Conservation (phyloP, 2,888 invertebrate species). For the Chymomyza caudatula region DNA sequence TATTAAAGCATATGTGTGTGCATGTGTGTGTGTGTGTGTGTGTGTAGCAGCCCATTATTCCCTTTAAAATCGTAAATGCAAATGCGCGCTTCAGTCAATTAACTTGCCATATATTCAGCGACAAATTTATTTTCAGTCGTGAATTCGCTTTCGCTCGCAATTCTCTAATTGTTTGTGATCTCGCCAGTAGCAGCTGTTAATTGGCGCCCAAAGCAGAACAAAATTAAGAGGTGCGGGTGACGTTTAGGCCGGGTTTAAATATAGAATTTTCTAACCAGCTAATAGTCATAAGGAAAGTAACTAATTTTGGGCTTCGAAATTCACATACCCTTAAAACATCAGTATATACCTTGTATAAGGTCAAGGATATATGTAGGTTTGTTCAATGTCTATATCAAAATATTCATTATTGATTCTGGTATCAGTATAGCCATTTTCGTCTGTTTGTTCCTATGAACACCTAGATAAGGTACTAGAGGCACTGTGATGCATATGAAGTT, state of each 20-base stretch:
- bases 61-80: slow-evolving; percentile 24
- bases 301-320: slow-evolving; percentile 39
- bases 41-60: slow-evolving; percentile 9
- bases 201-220: neutral
- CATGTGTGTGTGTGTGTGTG: slow-evolving; percentile 4
- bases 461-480: no score
- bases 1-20: slow-evolving; percentile 51
- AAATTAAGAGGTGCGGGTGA: slow-evolving; percentile 31
- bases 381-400: no score
- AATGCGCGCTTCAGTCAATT: slow-evolving; percentile 38
- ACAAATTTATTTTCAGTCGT: neutral
- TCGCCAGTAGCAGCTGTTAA: neutral
- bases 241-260: slow-evolving; percentile 30
- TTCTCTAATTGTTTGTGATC: slow-evolving; percentile 44
- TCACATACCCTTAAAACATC: slow-evolving; percentile 17
- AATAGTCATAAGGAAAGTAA: slow-evolving; percentile 14
- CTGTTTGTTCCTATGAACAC: no score
- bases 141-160: slow-evolving; percentile 35
- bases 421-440: no score
- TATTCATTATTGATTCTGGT: no score
- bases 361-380: no score
- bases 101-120: slow-evolving; percentile 42
- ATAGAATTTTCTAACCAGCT: neutral
- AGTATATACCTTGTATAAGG: slow-evolving; percentile 29
- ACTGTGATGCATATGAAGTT: no score